A percentile compares a stretch with the other conserved stretches of the same genome.
These are phyloP conservation scores for Drosophila affinis DNA, from an alignment of 2,888 invertebrate species.

Conservation along the genomic window DNA sequence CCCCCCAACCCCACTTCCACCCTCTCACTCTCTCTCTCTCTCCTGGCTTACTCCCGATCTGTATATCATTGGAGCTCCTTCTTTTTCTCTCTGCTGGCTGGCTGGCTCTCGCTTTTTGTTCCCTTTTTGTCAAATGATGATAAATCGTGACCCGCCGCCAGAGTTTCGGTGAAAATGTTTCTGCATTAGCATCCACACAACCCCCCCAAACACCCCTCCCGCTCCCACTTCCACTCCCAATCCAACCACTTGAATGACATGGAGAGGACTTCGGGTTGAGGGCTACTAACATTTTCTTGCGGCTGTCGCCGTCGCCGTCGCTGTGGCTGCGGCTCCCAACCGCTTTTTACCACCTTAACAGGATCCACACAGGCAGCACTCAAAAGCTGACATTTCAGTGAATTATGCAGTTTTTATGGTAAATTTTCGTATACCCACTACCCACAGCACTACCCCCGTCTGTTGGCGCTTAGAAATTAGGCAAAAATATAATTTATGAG, in stretches of 20 bases:
- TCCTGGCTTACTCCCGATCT: constrained; percentile 6
- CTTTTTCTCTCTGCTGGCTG: background rate
- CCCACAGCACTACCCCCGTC: background rate
- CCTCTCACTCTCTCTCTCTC: background rate
- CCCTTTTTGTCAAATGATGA: constrained; percentile 76
- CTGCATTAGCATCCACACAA: constrained; percentile 31
- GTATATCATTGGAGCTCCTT: constrained; percentile 2
- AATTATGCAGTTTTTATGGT: constrained; percentile 75
- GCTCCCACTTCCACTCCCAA: constrained; percentile 22
- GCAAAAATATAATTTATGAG: constrained; percentile 69
- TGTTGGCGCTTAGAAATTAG: constrained; percentile 62
- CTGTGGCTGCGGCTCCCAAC: background rate
- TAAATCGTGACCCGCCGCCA: constrained; percentile 70
- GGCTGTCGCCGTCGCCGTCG: no score
- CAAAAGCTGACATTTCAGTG: constrained; percentile 72
- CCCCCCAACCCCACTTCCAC: background rate
- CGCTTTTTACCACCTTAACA: constrained; percentile 15
- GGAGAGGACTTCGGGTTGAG: constrained; percentile 47
- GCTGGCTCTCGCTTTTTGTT: constrained; percentile 35
- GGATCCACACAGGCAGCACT: constrained; percentile 26
- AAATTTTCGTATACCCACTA: constrained; percentile 58
- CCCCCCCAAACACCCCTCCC: constrained; percentile 19
- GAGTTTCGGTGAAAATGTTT: constrained; percentile 65
- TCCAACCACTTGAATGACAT: constrained; percentile 59
- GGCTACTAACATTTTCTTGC: constrained; percentile 44